Evolutionary conservation across 2,888 invertebrate genomes (phyloP).

Genomic region (Altica lythri): DNA sequence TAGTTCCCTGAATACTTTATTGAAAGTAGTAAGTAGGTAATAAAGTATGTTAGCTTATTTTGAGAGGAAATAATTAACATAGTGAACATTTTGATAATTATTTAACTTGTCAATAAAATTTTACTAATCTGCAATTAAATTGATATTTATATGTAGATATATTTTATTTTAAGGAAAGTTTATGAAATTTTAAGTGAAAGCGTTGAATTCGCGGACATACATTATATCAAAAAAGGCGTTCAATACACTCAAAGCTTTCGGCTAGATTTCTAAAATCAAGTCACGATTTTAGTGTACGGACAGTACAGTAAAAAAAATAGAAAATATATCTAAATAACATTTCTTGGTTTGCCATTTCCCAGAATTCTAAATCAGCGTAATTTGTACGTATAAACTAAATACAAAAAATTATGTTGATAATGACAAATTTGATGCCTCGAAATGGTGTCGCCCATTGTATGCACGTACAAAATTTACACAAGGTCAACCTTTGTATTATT

Average conservation of each 20-base stretch:
- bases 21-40: too few species aligned
- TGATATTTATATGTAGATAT: constrained; percentile 6
- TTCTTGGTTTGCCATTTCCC: constrained; percentile 19
- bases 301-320: constrained; percentile 21
- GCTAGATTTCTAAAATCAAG: constrained; percentile 48
- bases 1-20: too few species aligned
- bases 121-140: too few species aligned
- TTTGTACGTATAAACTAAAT: constrained; percentile 22
- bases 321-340: constrained; percentile 16
- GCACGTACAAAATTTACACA: constrained; percentile 26
- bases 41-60: too few species aligned
- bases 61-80: too few species aligned
- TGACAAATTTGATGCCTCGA: constrained; percentile 30
- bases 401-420: constrained; percentile 26
- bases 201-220: constrained; percentile 18
- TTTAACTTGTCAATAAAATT: too few species aligned
- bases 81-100: too few species aligned
- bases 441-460: constrained; percentile 16
- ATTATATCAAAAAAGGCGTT: constrained; percentile 34
- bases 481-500: constrained; percentile 20
- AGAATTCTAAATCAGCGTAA: constrained; percentile 30
- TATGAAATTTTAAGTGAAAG: constrained; percentile 41
- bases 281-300: constrained; percentile 42
- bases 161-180: constrained; percentile 39
- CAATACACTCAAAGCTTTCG: constrained; percentile 43